These are phyloP conservation scores for Coturnix japonica DNA, from an alignment of 2,113 vertebrate genomes.

Conservation along the genomic window DNA sequence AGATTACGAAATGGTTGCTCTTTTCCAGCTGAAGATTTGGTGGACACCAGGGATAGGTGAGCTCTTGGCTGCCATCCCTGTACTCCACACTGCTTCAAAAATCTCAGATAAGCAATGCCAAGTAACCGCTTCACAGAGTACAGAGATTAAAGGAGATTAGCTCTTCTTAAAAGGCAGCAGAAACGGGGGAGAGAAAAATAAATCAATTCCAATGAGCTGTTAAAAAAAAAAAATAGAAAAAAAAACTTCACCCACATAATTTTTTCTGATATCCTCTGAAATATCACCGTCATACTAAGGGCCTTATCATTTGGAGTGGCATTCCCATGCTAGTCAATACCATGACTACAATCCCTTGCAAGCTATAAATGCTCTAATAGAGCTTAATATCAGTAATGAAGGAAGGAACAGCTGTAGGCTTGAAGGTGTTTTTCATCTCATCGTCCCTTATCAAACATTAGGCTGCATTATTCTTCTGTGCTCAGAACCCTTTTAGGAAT, in stretches of 20 bases:
- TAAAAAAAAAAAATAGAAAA: neutral
- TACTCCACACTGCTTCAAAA: neutral
- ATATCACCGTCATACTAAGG: conserved; percentile 5
- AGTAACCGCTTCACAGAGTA: neutral
- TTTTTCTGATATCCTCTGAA: neutral
- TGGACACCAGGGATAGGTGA: neutral
- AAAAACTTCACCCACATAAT: conserved; percentile 30
- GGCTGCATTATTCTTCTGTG: neutral
- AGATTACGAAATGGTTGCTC: neutral
- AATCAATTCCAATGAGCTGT: neutral
- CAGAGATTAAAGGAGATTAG: neutral
- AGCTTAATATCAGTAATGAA: conserved; percentile 37
- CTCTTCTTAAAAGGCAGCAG: neutral
- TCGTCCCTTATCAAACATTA: conserved; percentile 21
- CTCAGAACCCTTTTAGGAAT: neutral
- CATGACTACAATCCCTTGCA: conserved; percentile 20
- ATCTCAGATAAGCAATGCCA: neutral
- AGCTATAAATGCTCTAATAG: conserved; percentile 49
- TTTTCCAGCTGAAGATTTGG: neutral
- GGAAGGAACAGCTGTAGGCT: neutral
- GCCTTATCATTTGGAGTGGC: conserved; percentile 36
- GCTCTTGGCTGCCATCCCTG: neutral
- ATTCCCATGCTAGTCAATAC: conserved; percentile 31
- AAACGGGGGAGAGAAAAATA: neutral
- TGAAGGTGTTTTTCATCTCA: neutral